Percentiles rank a stretch among this genome's conserved stretches.
phyloP scores from a whole-genome alignment of 1,140 invertebrate species.

The Stegodyphus mimosarum region DNA sequence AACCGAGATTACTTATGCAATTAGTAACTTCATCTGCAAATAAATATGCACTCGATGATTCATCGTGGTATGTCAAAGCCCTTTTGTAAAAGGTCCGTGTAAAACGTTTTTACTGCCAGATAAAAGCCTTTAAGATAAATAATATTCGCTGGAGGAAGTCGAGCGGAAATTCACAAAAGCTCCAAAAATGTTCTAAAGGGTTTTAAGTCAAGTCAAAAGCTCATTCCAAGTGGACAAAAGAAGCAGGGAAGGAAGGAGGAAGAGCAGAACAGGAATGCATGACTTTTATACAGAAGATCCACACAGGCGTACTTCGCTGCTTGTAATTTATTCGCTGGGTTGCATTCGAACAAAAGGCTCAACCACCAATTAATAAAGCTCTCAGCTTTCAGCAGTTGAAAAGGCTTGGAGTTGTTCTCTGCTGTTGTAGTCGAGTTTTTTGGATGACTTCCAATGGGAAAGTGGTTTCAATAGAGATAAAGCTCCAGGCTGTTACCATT shows the following conservation, averaged over 20 bases:
- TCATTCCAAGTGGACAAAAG: constrained; percentile 40
- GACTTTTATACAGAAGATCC: constrained; percentile 44
- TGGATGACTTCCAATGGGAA: constrained; percentile 27
- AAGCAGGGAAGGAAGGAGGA: background rate
- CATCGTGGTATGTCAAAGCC: background rate
- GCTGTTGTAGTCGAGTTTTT: background rate
- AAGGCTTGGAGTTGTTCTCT: background rate
- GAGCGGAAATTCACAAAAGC: constrained; percentile 15
- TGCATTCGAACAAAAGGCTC: constrained; percentile 30
- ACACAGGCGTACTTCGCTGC: background rate
- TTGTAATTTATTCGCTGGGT: constrained; percentile 31
- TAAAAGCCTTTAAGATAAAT: constrained; percentile 32
- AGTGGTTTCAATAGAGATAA: constrained; percentile 20
- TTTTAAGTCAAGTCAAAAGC: constrained; percentile 51
- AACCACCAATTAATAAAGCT: constrained; percentile 51
- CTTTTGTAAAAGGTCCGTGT: constrained; percentile 26
- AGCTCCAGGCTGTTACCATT: background rate
- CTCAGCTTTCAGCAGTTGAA: constrained; percentile 26
- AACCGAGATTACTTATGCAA: constrained; percentile 46
- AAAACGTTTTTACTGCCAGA: constrained; percentile 48
- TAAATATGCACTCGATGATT: constrained; percentile 14
- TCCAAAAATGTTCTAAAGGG: constrained; percentile 51
- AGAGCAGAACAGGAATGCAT: background rate
- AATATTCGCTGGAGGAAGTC: constrained; percentile 12
- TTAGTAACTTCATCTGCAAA: constrained; percentile 45